Evolutionary conservation across 2,797 vertebrate species (phyloP).

Genomic region (Pangasius larnaudii): DNA sequence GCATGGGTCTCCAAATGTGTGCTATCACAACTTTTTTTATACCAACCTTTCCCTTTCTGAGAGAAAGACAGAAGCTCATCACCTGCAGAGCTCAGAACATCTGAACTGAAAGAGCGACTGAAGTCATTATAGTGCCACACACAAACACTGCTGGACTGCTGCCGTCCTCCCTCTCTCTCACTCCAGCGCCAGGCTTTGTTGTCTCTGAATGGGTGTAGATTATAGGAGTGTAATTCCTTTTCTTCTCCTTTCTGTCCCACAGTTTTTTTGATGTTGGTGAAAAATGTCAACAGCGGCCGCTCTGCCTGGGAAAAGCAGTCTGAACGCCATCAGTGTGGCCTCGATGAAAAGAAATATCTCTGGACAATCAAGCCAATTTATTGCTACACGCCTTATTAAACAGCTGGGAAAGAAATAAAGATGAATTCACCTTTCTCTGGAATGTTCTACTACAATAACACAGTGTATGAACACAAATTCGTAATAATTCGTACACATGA

Average conservation of each 20-base stretch:
- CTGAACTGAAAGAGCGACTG: conserved; percentile 31
- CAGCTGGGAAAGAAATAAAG: neutral
- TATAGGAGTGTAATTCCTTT: conserved; percentile 43
- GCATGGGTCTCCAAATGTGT: conserved; percentile 26
- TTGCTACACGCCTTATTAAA: neutral
- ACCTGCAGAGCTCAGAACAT: conserved; percentile 39
- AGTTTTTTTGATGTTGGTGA: conserved; percentile 38
- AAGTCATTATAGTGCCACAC: conserved; percentile 10
- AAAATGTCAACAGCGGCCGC: conserved; percentile 35
- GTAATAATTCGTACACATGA: neutral
- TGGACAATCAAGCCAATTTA: neutral
- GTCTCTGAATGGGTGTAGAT: conserved; percentile 39
- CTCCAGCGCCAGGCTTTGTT: conserved; percentile 19
- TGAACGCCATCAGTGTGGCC: neutral
- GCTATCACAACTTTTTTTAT: neutral
- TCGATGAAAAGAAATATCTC: neutral
- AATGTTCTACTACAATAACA: neutral
- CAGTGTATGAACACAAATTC: neutral
- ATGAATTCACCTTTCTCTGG: neutral
- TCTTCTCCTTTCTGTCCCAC: conserved; percentile 32
- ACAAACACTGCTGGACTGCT: conserved; percentile 14
- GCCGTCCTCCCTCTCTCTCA: conserved; percentile 8
- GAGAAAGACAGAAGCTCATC: conserved; percentile 36
- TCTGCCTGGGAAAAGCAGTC: neutral
- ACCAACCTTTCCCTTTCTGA: conserved; percentile 19